Base-by-base conservation (phyloP, 37 sponge, comb jelly and placozoan genomes). In the Theonella swinhoei region DNA sequence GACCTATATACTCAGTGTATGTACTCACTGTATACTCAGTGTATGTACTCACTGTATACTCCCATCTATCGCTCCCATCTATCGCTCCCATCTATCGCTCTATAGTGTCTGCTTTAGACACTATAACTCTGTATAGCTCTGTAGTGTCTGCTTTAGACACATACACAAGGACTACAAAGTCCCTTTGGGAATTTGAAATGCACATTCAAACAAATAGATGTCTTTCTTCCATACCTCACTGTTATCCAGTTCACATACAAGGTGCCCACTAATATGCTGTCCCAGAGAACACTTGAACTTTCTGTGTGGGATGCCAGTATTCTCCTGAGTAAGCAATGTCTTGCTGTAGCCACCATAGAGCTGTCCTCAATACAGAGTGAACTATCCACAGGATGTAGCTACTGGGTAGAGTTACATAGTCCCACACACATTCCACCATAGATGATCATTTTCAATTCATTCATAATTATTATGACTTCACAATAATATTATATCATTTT, bases 281-380 rank as follows among this genome's bases (percentile, higher is more conserved):
- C 43, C 9, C 31, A 71, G 25, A 73, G 66, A 25, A 42, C 71
- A 29, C 59, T 92, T 1, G 88, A 92, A 38, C 75, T 92, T 11
- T 83, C 88, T 3, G 87, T 92, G 26, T 92, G 88, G 88, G 88
- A 87, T 59, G 88, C 89, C 23, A 88, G 81, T 47, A 70, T 79
- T 62, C 35, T 93, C 2, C 40, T 75, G 4, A 73, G 83, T 62
- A 93, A 89, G 36, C 86, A 93, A 25, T 93, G 88, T 29, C 62
- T 93, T 0, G 88, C 82, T 17, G 40, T 71, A 70, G 70, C 82
- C 19, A 58, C 76, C 32, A 82, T 85, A 38, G 81, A 88, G n/a
- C 79, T 93, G 17, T 70, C 82, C 32, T 60, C 42, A n/a, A 42
- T 80, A 17, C 39, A 63, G 69, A 67, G 25, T 28, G 30, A 26